Base-by-base conservation (phyloP, 2,888 invertebrate genomes). In the Lamproptera curius region DNA sequence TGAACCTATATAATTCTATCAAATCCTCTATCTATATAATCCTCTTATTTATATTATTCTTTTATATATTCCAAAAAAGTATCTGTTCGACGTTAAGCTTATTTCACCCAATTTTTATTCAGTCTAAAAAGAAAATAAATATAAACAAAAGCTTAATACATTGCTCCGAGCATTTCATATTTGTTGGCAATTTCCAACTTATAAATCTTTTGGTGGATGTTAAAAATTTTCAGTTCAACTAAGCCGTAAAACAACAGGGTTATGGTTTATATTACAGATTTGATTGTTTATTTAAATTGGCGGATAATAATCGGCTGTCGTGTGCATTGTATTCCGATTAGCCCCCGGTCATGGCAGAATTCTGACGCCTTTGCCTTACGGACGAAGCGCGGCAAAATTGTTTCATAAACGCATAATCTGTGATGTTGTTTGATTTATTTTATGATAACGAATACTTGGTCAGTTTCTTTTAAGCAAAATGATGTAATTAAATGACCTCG, bases 301-400 rank as follows among this genome's bases (percentile, higher is more conserved):
- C n/a, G 38, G 6, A 39, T 50, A 50, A 49, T 61, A 62, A 62
- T 63, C 55, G 56, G 48, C 44, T 58, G 61, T 59, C 59, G 44
- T 56, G 56, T 37, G 42, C 38, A 48, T 48, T 48, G 47, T 47
- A 31, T 48, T 14, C 36, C 38, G 20, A 31, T 42, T 57, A 58
- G 76, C 78, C 79, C 67, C 59, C 64, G 77, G 74, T 74, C 71
- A 72, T 69, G 69, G 63, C 69, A 68, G 71, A 73, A 65, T 75
- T 72, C 71, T 73, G 72, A 74, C 67, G 72, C 68, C 73, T 79
- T 78, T 78, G 76, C 77, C 63, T 68, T 63, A 46, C 38, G 13
- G 11, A 47, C 1, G 47, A 11, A 23, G 42, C 37, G 37, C 54
- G 57, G 42, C 33, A 33, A 42, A 48, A 48, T 48, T 48, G 38